These are phyloP conservation scores for Loxodonta africana DNA, from an alignment of 2,113 vertebrate species.

Conservation along the genomic window DNA sequence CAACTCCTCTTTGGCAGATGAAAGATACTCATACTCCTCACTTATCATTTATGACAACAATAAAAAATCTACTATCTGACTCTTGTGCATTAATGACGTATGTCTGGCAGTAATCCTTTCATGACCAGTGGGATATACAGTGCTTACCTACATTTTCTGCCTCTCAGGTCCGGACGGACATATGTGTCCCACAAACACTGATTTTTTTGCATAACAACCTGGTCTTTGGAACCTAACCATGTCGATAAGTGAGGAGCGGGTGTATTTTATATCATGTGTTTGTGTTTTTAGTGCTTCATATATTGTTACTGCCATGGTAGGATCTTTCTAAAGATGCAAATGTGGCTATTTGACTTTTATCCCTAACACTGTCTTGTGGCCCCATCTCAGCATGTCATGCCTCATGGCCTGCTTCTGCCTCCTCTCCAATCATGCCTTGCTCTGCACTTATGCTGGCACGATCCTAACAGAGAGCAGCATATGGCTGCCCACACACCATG, in stretches of 20 bases:
- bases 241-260: too few relatives aligned
- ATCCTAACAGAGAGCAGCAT: fast-evolving
- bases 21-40: not conserved
- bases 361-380: not conserved
- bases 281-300: not conserved
- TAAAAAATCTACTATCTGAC: too few relatives aligned
- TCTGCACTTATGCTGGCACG: fast-evolving
- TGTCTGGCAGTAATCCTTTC: too few relatives aligned
- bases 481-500: fast-evolving
- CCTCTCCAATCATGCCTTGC: not conserved
- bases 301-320: too few relatives aligned
- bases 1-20: not conserved
- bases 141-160: too few relatives aligned
- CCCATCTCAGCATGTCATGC: not conserved
- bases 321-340: not conserved
- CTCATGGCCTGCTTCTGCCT: not conserved
- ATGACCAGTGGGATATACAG: too few relatives aligned
- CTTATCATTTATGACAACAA: too few relatives aligned
- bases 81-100: too few relatives aligned
- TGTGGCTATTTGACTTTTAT: not conserved
- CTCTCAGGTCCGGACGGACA: too few relatives aligned
- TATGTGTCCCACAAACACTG: too few relatives aligned
- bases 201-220: too few relatives aligned
- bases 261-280: not conserved
- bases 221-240: too few relatives aligned